Evolutionary conservation across 2,888 invertebrate species (phyloP), one percentile per base, ranked within the genome.

Genomic region (Melipona bicolor): DNA sequence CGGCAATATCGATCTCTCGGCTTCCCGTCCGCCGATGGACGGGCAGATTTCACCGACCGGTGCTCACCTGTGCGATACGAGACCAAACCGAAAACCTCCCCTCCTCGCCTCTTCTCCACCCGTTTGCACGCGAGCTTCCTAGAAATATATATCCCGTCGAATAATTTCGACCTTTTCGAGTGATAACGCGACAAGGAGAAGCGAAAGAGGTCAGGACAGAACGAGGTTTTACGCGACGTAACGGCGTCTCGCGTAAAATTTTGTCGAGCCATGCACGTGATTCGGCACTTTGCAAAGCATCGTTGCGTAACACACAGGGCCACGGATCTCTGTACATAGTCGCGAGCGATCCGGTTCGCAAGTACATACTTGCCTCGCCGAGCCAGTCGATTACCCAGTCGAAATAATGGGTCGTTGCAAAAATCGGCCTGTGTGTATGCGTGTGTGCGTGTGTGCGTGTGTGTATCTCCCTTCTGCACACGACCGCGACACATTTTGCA

Each of bases 351-450:
- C 84, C 84, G 84, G 77, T 85, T 79, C 79, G 59, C 36, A 24
- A 71, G 65, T 70, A 61, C 19, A 9, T 43, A 11, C 59, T 59
- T n/a, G 78, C 64, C 49, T 32, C 19, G 76, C 54, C 73, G 54
- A 56, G 75, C 65, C 69, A 73, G 79, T 81, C 89, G 87, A 83
- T 87, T 19, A 80, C 72, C 73, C 76, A 78, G 43, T 43, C 43
- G 43, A 87, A 87, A 83, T 87, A 78, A 83, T 81, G 77, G 80
- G n/a, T 73, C 43, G 80, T 83, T 84, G 85, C 81, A 5, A 9
- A 61, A 19, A 43, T 43, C 9, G 43, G 0, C 1, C 9, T 6
- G 36, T 9, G 9, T 36, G 36, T 43, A 1, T 9, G 36, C 6
- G 43, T 2, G 9, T 11, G 43, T 9, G 36, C 3, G 36, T 36